Conservation (phyloP, 2,888 invertebrate species). For the Terebella lapidaria region DNA sequence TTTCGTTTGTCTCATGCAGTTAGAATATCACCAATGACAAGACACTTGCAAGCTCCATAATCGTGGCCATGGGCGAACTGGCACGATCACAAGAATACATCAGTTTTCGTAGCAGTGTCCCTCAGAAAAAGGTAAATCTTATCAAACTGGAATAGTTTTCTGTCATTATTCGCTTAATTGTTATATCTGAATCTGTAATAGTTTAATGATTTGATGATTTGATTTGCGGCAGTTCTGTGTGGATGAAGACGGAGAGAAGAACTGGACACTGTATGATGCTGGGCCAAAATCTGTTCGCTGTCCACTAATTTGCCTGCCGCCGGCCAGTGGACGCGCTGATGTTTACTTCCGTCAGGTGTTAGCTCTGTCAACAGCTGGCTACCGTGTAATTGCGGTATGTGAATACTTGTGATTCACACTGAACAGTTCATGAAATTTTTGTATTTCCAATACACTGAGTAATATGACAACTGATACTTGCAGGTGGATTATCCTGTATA, state of each 20-base stretch:
- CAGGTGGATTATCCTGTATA: constrained; percentile 80
- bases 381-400: constrained; percentile 72
- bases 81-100: constrained; percentile 44
- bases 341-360: constrained; percentile 80
- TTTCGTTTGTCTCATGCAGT: no score
- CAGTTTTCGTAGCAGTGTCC: constrained; percentile 37
- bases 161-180: no score
- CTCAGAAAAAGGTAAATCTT: constrained; percentile 12
- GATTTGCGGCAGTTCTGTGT: constrained; percentile 17
- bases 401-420: no score
- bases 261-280: constrained; percentile 84
- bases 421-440: no score
- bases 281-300: constrained; percentile 75
- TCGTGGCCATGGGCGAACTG: constrained; percentile 44
- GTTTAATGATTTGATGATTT: no score
- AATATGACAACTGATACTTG: no score
- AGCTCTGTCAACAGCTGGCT: constrained; percentile 72
- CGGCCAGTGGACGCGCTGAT: constrained; percentile 84
- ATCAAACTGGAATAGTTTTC: no score
- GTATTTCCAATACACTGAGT: no score
- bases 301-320: constrained; percentile 79
- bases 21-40: no score
- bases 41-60: no score
- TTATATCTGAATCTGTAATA: no score
- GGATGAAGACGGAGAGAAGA: constrained; percentile 74